phyloP scores from a whole-genome alignment of 1,140 invertebrate species.

The Cepaea nemoralis region DNA sequence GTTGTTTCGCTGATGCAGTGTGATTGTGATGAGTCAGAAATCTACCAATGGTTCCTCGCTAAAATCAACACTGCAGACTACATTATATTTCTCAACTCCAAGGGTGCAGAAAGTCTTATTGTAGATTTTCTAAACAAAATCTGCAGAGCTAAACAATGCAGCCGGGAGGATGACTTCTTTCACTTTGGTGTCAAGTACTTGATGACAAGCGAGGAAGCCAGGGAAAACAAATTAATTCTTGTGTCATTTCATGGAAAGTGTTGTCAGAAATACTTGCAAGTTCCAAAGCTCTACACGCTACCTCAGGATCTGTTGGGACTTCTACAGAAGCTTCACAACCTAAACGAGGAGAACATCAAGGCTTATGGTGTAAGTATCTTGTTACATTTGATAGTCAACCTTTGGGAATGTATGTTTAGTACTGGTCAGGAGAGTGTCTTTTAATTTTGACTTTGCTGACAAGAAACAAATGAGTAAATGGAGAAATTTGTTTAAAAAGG shows the following conservation, averaged over 20 bases:
- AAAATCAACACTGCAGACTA: not conserved
- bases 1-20: not conserved
- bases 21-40: no score
- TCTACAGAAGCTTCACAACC: not conserved
- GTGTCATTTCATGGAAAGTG: not conserved
- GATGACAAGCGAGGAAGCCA: not conserved
- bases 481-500: no score
- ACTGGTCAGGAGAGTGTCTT: no score
- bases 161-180: not conserved
- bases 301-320: not conserved
- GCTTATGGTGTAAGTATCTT: not conserved
- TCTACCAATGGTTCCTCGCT: not conserved
- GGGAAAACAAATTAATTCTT: not conserved
- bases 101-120: not conserved
- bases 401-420: no score
- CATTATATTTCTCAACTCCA: not conserved
- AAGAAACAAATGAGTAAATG: no score
- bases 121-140: not conserved
- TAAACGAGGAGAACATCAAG: not conserved
- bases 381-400: not conserved
- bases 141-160: no score
- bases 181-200: not conserved
- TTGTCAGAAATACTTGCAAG: not conserved
- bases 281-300: not conserved
- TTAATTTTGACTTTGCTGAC: no score